Conservation (phyloP, 2,113 vertebrate species). For the Cheilinus undulatus region DNA sequence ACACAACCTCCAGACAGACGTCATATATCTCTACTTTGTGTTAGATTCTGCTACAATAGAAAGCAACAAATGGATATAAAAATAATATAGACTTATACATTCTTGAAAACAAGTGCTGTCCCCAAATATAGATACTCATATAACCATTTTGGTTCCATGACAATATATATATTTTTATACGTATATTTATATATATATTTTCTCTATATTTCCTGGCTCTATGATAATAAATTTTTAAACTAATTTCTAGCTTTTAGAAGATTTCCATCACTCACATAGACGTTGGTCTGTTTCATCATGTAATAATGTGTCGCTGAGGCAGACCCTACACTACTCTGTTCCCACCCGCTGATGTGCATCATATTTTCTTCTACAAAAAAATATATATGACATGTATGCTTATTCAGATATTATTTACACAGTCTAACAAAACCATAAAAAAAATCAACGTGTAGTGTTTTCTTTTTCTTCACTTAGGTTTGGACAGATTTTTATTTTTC, state of each 20-base stretch:
- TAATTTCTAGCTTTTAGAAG: conserved; percentile 73
- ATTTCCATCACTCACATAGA: conserved; percentile 75
- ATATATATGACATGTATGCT: conserved; percentile 73
- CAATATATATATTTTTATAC: conserved; percentile 41
- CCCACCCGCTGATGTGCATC: conserved; percentile 72
- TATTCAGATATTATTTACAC: conserved; percentile 78
- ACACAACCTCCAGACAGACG: conserved; percentile 48
- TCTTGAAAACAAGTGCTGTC: conserved; percentile 71
- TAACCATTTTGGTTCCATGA: conserved; percentile 69
- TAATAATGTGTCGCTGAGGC: conserved; percentile 65
- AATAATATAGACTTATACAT: conserved; percentile 79
- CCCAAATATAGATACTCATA: conserved; percentile 66
- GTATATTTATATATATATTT: conserved; percentile 39
- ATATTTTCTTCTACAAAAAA: conserved; percentile 74
- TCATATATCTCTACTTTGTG: conserved; percentile 62
- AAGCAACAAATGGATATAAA: conserved; percentile 80
- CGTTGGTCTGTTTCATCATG: conserved; percentile 62
- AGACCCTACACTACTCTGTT: conserved; percentile 70
- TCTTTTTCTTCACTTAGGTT: conserved; percentile 33
- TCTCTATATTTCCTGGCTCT: conserved; percentile 57
- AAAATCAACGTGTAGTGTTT: conserved; percentile 34
- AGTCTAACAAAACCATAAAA: conserved; percentile 39
- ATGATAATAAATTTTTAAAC: conserved; percentile 66
- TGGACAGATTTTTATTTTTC: background rate
- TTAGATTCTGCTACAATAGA: conserved; percentile 74